These are phyloP conservation scores for Dolichotis patagonum DNA, from an alignment of 2,113 vertebrate species.

Conservation along the genomic window DNA sequence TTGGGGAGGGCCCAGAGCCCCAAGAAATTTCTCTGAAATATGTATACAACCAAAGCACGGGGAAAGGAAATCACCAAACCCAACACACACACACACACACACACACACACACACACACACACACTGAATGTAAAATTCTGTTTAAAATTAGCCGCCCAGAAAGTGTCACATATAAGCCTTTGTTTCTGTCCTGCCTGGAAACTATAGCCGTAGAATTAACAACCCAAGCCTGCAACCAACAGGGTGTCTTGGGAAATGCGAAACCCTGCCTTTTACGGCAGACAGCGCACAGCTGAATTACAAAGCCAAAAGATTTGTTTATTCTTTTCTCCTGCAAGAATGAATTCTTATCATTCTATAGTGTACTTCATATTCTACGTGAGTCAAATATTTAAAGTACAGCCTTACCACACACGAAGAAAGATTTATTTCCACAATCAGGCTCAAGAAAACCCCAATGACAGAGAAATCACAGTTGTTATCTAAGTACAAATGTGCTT, in stretches of 20 bases:
- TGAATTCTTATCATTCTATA: conserved; percentile 8
- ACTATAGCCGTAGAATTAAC: conserved; percentile 15
- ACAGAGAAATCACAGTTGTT: not conserved
- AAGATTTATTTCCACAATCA: conserved; percentile 30
- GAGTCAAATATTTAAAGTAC: conserved; percentile 51
- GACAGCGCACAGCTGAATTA: not conserved
- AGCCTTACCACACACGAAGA: not conserved
- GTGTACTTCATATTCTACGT: not conserved
- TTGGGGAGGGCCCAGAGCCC: not conserved
- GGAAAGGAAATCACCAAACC: conserved; percentile 19
- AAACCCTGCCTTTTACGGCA: not conserved
- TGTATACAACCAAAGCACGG: not conserved
- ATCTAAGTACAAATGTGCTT: not conserved
- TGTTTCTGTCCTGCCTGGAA: conserved; percentile 26
- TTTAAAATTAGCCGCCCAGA: conserved; percentile 44
- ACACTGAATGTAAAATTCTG: not conserved
- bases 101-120: too few species aligned
- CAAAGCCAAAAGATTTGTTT: conserved; percentile 10
- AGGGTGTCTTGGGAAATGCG: not conserved
- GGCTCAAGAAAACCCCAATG: not conserved
- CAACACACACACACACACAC: not conserved
- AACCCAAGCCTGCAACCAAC: not conserved
- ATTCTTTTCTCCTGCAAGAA: conserved; percentile 31
- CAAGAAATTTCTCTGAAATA: conserved; percentile 15
- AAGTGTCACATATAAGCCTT: not conserved